phyloP scores from a whole-genome alignment of 2,888 invertebrate genomes.

The Athetis lepigone region DNA sequence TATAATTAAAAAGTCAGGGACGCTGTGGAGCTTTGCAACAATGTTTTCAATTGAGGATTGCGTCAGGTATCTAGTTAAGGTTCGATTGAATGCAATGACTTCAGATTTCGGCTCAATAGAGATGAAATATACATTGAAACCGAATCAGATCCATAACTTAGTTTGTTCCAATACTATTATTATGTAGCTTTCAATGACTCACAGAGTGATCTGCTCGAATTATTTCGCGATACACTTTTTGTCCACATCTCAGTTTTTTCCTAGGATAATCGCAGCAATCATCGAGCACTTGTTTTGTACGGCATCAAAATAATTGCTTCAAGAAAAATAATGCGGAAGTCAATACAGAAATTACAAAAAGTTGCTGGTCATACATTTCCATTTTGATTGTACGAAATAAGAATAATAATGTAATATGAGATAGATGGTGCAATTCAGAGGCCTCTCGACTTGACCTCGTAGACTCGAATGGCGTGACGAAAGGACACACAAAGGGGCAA shows the following conservation, averaged over 20 bases:
- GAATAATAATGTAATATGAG: conserved; percentile 59
- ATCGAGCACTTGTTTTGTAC: conserved; percentile 65
- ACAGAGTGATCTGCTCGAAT: conserved; percentile 78
- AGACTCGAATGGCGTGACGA: conserved; percentile 74
- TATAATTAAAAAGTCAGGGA: conserved; percentile 77
- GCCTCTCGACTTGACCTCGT: conserved; percentile 80
- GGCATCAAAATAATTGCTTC: conserved; percentile 57
- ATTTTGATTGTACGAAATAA: conserved; percentile 54
- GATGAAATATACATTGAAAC: conserved; percentile 67
- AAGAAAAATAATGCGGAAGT: conserved; percentile 66
- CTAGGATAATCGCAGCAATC: conserved; percentile 68
- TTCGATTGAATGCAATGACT: conserved; percentile 60
- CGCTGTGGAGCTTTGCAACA: conserved; percentile 61
- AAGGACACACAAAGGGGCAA: conserved; percentile 74
- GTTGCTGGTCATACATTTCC: conserved; percentile 56
- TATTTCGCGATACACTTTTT: conserved; percentile 75
- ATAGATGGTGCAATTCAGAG: conserved; percentile 67
- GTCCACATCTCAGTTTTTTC: conserved; percentile 65
- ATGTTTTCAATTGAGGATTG: conserved; percentile 65
- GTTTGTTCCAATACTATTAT: conserved; percentile 71
- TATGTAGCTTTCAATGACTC: conserved; percentile 73
- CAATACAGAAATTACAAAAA: conserved; percentile 57
- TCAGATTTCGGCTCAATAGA: conserved; percentile 69
- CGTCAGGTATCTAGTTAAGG: conserved; percentile 51
- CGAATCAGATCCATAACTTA: conserved; percentile 67